Conservation (phyloP, 53 echinoderm and acorn worm genomes). For the Astropecten irregularis region DNA sequence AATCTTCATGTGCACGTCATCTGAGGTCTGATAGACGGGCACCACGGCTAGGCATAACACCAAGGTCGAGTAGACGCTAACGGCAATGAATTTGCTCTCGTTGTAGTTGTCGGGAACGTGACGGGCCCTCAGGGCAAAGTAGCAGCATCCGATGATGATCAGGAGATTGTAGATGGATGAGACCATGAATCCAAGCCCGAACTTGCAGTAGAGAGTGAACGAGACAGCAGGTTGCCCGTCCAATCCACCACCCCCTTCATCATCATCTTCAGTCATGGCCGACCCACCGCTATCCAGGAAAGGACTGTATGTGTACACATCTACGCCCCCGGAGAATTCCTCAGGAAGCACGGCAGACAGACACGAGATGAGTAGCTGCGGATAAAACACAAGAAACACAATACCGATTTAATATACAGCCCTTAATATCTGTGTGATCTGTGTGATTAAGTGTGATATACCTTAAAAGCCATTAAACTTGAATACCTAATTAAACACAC, state of each 20-base stretch:
- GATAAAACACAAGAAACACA: not conserved
- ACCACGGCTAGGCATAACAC: conserved; percentile 60
- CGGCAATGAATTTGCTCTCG: conserved; percentile 64
- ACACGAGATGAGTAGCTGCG: conserved; percentile 31
- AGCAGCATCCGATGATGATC: conserved; percentile 52
- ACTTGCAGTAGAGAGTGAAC: conserved; percentile 44
- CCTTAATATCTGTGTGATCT: not conserved
- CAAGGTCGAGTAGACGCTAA: conserved; percentile 59
- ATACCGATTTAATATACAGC: not conserved
- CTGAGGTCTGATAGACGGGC: conserved; percentile 52
- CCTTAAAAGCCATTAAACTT: too few relatives aligned
- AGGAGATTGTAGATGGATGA: conserved; percentile 53
- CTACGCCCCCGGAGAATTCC: conserved; percentile 31
- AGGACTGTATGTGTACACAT: conserved; percentile 35
- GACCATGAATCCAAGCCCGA: conserved; percentile 51
- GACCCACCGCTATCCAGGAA: conserved; percentile 1
- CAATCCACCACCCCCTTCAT: not conserved
- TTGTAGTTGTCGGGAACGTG: conserved; percentile 65
- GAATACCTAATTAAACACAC: too few relatives aligned
- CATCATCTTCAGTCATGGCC: not conserved
- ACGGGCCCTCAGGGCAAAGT: conserved; percentile 52
- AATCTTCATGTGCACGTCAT: conserved; percentile 47
- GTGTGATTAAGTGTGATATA: not conserved
- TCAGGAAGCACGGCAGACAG: conserved; percentile 38
- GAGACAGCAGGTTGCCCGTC: conserved; percentile 19